Evolutionary conservation across 2,113 vertebrate genomes (phyloP), one percentile per base, ranked within the genome.

Genomic region (Lethenteron reissneri): DNA sequence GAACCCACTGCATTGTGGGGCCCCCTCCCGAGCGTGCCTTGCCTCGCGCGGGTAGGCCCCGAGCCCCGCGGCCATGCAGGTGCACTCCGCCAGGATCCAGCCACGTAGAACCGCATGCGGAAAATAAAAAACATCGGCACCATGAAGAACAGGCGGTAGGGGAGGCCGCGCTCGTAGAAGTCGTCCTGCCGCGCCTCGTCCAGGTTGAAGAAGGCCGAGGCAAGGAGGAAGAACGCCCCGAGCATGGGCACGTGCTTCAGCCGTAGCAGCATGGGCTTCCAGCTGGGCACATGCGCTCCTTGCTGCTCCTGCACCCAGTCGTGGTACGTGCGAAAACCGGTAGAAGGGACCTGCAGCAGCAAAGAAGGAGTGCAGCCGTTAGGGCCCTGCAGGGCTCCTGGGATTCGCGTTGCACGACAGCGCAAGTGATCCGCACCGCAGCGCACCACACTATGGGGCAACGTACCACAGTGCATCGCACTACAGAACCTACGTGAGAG

Each of bases 61-160:
- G 10, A 91, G 83, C 64, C 84, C 86, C 0, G 87, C 87, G 1
- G 85, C 83, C 73, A 92, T 88, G 74, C 87, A 91, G n/a, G 83
- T 81, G 3, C 85, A 84, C 77, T 91, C 89, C 0, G 89, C 86
- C 0, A 82, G 80, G 57, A 87, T 86, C 89, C 89, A 92, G 88
- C 88, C 1, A 87, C 83, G 59, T 87, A 91, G 81, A 91, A 92
- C 72, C 88, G 84, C 88, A 92, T 88, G 74, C 88, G 79, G 75
- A 92, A 92, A 74, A 87, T 83, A 71, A 91, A 89, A 80, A 91
- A 90, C 70, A 88, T 77, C 0, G 80, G 84, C 3, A 83, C 73
- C 87, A 91, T 91, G 82, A 91, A 92, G 82, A 88, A 86, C 25
- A 88, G 77, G 78, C 88, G 86, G 75, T 74, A 76, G 57, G 85